A percentile compares a stretch with the other conserved stretches of the same genome.
Evolutionary conservation across 1,140 invertebrate genomes (phyloP).

Genomic region (Drosophila navojoa): DNA sequence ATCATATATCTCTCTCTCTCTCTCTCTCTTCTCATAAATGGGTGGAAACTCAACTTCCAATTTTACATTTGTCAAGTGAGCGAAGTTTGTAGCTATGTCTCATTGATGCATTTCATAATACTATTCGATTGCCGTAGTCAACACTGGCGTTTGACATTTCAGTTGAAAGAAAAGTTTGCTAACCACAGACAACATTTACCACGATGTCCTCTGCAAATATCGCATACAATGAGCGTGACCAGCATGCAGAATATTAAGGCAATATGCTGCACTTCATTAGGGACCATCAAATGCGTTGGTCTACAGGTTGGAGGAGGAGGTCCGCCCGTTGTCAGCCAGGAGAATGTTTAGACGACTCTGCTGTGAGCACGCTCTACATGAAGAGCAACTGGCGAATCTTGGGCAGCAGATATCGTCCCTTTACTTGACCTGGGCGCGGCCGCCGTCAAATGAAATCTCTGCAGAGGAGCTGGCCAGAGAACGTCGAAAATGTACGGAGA

Average conservation of each 20-base stretch:
- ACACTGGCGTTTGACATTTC: not conserved
- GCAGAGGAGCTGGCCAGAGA: not conserved
- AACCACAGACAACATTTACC: not conserved
- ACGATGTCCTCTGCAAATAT: not conserved
- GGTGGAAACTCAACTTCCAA: too few relatives aligned
- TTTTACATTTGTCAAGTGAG: too few relatives aligned
- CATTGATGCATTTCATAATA: not conserved
- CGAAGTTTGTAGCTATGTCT: too few relatives aligned
- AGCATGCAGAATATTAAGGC: not conserved
- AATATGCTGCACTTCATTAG: conserved; percentile 8
- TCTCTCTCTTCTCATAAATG: too few relatives aligned
- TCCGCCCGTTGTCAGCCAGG: not conserved
- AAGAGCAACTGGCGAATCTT: conserved; percentile 6
- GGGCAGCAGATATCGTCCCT: not conserved
- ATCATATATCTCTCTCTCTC: not conserved
- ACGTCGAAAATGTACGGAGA: not conserved
- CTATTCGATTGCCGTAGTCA: not conserved
- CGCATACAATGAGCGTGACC: not conserved
- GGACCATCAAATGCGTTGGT: not conserved
- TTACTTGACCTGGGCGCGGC: not conserved
- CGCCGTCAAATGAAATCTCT: not conserved
- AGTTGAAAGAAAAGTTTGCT: not conserved
- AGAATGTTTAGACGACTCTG: not conserved
- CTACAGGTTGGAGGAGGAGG: too few relatives aligned
- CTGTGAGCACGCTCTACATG: not conserved